A percentile compares a stretch with the other conserved stretches of the same genome.
Conservation (phyloP, 2,797 vertebrate genomes). For the Catamblyrhynchus diadema region DNA sequence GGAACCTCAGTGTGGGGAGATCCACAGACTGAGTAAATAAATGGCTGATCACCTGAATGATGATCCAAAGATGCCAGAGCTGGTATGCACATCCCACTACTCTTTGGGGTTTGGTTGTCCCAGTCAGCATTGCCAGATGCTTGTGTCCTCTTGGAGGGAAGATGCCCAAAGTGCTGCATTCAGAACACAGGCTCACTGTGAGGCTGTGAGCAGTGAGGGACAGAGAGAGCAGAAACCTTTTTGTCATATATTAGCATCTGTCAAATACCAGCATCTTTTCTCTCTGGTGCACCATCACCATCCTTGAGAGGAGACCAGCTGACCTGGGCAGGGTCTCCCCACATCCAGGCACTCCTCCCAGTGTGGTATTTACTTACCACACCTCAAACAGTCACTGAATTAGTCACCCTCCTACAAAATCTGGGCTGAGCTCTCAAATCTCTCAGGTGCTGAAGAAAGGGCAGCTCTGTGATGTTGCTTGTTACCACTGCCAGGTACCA, state of each 20-base stretch:
- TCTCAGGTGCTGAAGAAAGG: not conserved
- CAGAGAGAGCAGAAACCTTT: not conserved
- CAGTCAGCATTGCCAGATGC: not conserved
- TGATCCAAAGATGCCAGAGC: fast-evolving
- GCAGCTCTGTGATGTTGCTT: not conserved
- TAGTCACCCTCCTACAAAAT: not conserved
- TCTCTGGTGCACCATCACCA: not conserved
- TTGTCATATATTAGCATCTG: not conserved
- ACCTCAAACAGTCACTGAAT: not conserved
- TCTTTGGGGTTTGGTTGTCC: not conserved
- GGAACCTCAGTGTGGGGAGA: not conserved
- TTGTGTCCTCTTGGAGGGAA: not conserved
- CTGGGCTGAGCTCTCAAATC: not conserved
- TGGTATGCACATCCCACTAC: fast-evolving
- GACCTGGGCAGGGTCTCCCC: not conserved
- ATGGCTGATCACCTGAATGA: not conserved
- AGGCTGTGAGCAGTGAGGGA: not conserved
- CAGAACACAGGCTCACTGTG: not conserved
- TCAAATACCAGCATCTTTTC: not conserved
- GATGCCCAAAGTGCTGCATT: not conserved
- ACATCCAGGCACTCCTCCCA: not conserved
- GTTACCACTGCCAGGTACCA: not conserved
- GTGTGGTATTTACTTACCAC: not conserved
- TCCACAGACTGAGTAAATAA: not conserved
- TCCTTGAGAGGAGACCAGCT: not conserved